Evolutionary conservation across 2,888 invertebrate species (phyloP), one percentile per base, ranked within the genome.

Genomic region (Rhabditoides inermis): DNA sequence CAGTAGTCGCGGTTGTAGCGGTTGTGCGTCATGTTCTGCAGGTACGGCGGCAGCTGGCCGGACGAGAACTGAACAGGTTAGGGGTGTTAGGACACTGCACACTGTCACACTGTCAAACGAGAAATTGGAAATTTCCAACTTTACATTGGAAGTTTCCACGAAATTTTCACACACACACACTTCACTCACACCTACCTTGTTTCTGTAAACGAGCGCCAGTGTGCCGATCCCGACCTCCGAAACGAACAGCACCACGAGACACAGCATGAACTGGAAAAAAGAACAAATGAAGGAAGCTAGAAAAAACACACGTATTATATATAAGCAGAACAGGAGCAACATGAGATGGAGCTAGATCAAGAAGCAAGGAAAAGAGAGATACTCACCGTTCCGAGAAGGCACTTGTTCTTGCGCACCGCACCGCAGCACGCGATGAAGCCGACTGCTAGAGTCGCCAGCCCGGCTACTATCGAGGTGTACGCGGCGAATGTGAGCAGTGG

Each of bases 1-100:
- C 76, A 76, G 42, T 70, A 60, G 56, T 75, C 75, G 28, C 76
- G 60, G 15, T 55, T 63, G 57, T 76, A 76, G 20, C 70, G 63
- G 47, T 69, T 66, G 45, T 62, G 53, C 2, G 70, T 65, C 47
- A 76, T 51, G 32, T 75, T 72, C 20, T 58, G 48, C 51, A 75
- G 46, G 53, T 75, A 73, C 12, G 59, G 50, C 23, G 53, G 53
- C 72, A 72, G 72, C 22, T 50, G 50, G 20, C 61, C 54, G 41
- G 51, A 48, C 10, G 61, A 45, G 49, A 73, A 73, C 72, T 71
- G 56, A 40, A 61, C 46, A 25, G 12, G 32, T n/a, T n/a, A n/a
- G n/a, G n/a, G n/a, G n/a, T n/a, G n/a, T n/a, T n/a, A n/a, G n/a
- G n/a, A 32, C 32, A 32, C 32, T 32, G 32, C 6, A 6, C 7